A percentile compares a stretch with the other conserved stretches of the same genome.
Conservation (phyloP, 2,113 vertebrate genomes). For the Zosterops pallidus region DNA sequence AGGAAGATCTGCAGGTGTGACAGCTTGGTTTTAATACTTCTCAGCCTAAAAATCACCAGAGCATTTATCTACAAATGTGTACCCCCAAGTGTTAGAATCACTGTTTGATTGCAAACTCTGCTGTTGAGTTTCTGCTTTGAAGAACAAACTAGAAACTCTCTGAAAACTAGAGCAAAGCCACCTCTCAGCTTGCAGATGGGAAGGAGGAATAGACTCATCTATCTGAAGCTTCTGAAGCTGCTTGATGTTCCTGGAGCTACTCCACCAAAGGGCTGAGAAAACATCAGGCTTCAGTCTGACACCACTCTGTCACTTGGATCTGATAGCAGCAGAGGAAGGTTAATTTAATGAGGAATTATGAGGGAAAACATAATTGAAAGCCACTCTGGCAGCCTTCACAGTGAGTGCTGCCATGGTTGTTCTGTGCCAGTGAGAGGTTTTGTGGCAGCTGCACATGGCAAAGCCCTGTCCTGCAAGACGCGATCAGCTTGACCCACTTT, state of each 20-base stretch:
- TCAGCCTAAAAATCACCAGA: not conserved
- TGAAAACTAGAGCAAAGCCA: not conserved
- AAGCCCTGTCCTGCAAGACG: not conserved
- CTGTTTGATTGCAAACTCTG: not conserved
- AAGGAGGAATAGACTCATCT: not conserved
- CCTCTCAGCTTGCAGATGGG: not conserved
- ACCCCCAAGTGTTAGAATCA: not conserved
- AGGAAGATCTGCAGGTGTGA: not conserved
- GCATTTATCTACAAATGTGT: not conserved
- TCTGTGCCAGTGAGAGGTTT: not conserved
- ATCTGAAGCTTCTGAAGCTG: not conserved
- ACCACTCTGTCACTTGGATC: not conserved
- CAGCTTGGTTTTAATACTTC: not conserved
- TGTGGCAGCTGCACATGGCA: not conserved
- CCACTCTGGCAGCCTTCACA: fast-evolving
- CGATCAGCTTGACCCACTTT: slow-evolving; percentile 52
- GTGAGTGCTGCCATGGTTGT: not conserved
- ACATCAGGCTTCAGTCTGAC: not conserved
- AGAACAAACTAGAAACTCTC: not conserved
- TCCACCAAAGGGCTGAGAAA: not conserved
- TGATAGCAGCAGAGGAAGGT: not conserved
- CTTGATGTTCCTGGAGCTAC: not conserved
- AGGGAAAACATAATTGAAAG: not conserved
- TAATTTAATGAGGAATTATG: not conserved
- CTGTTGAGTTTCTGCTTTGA: not conserved